A percentile compares a stretch with the other conserved stretches of the same genome.
phyloP scores from a whole-genome alignment of 2,113 vertebrate genomes.

The Chloebia gouldiae region DNA sequence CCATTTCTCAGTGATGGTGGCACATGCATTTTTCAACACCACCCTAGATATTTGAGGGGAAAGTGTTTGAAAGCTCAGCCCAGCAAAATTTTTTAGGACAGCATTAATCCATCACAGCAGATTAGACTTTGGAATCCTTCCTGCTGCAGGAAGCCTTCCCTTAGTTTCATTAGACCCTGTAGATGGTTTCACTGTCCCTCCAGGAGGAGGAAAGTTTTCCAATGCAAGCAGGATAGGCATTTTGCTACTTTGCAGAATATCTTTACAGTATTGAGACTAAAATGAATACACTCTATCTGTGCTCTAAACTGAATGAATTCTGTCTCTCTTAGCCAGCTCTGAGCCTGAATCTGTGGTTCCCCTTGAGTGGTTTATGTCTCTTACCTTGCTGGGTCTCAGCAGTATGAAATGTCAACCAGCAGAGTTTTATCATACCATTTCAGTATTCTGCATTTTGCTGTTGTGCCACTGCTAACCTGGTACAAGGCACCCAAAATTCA shows the following conservation, averaged over 20 bases:
- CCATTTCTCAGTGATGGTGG: conserved; percentile 5
- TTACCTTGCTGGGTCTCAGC: background rate
- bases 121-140: background rate
- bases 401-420: background rate
- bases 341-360: background rate
- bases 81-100: background rate
- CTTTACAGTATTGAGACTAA: rapidly evolving
- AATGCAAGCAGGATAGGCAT: background rate
- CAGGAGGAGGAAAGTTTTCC: background rate
- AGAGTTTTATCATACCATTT: background rate
- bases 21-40: conserved; percentile 45
- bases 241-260: background rate
- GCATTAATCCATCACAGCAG: background rate
- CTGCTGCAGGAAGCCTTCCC: background rate
- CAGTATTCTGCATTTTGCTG: background rate
- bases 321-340: background rate
- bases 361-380: background rate
- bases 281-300: background rate
- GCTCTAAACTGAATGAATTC: background rate
- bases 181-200: background rate
- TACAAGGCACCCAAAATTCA: background rate
- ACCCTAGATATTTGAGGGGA: background rate
- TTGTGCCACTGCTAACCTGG: background rate
- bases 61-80: conserved; percentile 1
- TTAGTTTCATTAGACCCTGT: background rate